Percentiles rank a stretch among this genome's conserved stretches.
phyloP scores from a whole-genome alignment of 2,888 invertebrate genomes.

The Sicus ferrugineus region DNA sequence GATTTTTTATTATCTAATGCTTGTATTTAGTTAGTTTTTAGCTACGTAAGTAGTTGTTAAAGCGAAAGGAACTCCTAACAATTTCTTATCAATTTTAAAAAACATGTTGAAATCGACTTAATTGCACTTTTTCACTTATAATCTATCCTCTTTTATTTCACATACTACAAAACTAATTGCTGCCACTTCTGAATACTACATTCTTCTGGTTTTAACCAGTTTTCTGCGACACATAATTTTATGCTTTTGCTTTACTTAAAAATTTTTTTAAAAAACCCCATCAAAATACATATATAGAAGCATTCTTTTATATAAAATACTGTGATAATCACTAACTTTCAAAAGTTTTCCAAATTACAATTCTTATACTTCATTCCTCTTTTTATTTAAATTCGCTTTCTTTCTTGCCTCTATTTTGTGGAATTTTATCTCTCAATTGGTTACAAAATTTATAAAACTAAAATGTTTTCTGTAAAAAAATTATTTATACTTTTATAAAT shows the following conservation, averaged over 20 bases:
- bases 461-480: constrained; percentile 2
- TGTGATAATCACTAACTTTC: constrained; percentile 56
- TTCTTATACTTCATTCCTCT: not conserved
- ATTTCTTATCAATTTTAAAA: no score
- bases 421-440: not conserved
- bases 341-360: constrained; percentile 22
- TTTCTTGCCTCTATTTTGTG: not conserved
- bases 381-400: not conserved
- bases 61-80: not conserved
- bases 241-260: not conserved
- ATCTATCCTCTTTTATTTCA: not conserved
- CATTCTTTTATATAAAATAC: constrained; percentile 50
- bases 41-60: not conserved
- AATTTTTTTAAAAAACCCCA: constrained; percentile 5
- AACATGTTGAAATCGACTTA: not conserved
- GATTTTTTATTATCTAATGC: not conserved
- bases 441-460: not conserved
- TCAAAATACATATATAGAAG: constrained; percentile 26
- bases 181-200: not conserved
- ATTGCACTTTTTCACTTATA: not conserved
- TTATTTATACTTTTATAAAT: not conserved
- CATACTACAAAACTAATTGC: not conserved
- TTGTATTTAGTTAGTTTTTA: not conserved
- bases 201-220: not conserved
- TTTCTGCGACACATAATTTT: not conserved